Percentiles rank a stretch among this genome's conserved stretches.
Conservation (phyloP, 1,140 invertebrate genomes). For the Trachymyrmex cornetzi region DNA sequence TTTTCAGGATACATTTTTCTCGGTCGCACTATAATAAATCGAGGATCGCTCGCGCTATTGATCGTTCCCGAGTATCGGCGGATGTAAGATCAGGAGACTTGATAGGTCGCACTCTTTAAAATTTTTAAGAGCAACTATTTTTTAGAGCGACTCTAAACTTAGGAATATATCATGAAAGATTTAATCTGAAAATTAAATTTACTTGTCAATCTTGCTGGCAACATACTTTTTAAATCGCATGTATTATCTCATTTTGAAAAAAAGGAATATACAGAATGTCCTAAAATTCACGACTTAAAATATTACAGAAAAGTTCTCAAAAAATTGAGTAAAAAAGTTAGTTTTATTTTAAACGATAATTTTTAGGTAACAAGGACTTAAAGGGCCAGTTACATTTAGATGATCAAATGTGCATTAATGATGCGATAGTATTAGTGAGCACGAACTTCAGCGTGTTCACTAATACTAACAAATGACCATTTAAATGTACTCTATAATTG, state of each 20-base stretch:
- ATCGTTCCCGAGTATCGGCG: slow-evolving; percentile 37
- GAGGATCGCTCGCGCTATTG: slow-evolving; percentile 29
- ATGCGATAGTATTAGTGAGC: too few species aligned
- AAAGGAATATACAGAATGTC: neutral
- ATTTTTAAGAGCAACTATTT: neutral
- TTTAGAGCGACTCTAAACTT: neutral
- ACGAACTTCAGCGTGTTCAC: too few species aligned
- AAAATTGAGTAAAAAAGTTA: too few species aligned
- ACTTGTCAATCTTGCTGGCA: neutral
- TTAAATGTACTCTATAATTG: too few species aligned
- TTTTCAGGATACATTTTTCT: slow-evolving; percentile 37
- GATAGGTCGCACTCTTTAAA: neutral
- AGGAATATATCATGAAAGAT: neutral
- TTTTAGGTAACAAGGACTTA: too few species aligned
- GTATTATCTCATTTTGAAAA: neutral
- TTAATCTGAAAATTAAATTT: neutral
- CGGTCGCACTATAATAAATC: slow-evolving; percentile 46
- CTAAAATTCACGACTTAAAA: too few species aligned
- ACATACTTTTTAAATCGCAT: neutral
- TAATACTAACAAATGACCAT: too few species aligned
- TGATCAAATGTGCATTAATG: too few species aligned
- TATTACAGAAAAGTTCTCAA: too few species aligned
- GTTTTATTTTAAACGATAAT: too few species aligned
- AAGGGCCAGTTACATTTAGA: too few species aligned
- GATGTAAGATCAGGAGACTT: neutral